A percentile compares a stretch with the other conserved stretches of the same genome.
Conservation (phyloP, 2,797 vertebrate genomes). For the Pangasius larnaudii region DNA sequence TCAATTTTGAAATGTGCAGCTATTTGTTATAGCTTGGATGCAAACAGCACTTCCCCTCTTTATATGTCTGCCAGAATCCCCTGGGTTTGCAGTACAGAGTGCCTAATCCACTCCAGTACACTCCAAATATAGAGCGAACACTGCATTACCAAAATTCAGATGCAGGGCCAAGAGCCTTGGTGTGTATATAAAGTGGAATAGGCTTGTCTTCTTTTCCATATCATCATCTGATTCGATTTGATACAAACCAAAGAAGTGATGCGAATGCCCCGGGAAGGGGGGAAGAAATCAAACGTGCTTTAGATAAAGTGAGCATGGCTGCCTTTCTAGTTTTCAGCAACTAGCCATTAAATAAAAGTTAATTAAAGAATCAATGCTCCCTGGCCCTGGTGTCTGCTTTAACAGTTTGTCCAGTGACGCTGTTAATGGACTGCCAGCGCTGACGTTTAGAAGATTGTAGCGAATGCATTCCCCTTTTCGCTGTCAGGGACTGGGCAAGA, state of each 20-base stretch:
- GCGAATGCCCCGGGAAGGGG: constrained; percentile 52
- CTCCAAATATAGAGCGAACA: constrained; percentile 84
- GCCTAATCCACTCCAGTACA: constrained; percentile 83
- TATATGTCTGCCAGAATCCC: constrained; percentile 80
- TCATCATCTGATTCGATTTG: constrained; percentile 69
- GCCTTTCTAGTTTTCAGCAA: constrained; percentile 48
- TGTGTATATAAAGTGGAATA: constrained; percentile 63
- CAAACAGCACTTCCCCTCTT: constrained; percentile 75
- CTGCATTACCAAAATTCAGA: constrained; percentile 71
- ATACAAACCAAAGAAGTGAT: constrained; percentile 63
- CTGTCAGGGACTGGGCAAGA: constrained; percentile 69
- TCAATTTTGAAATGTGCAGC: constrained; percentile 81
- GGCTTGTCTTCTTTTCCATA: constrained; percentile 54
- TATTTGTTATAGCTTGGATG: constrained; percentile 82
- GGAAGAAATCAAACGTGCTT: constrained; percentile 50
- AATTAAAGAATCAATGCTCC: constrained; percentile 68
- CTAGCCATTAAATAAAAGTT: constrained; percentile 63
- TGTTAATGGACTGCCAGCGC: constrained; percentile 58
- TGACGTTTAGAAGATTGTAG: constrained; percentile 60
- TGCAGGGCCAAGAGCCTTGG: constrained; percentile 71
- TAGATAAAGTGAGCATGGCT: constrained; percentile 49
- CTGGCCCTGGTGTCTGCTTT: constrained; percentile 59
- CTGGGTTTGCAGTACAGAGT: constrained; percentile 81
- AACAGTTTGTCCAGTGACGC: constrained; percentile 63
- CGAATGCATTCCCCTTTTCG: constrained; percentile 56